A percentile compares a stretch with the other conserved stretches of the same genome.
phyloP scores from a whole-genome alignment of 2,113 vertebrate species.

The Gulo gulo region DNA sequence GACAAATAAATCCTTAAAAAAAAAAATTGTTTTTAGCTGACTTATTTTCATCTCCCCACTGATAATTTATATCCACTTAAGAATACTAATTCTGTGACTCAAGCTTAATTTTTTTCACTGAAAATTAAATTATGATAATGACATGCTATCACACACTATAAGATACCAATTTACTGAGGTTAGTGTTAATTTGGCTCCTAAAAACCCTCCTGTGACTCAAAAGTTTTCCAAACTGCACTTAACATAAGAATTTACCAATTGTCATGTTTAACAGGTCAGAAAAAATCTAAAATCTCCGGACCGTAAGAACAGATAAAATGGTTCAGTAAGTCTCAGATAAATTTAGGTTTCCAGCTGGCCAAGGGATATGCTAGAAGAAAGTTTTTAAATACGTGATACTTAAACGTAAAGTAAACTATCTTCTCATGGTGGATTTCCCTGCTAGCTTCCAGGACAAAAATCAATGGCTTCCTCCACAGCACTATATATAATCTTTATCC shows the following conservation, averaged over 20 bases:
- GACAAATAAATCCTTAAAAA: too few species aligned
- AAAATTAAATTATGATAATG: conserved; percentile 5
- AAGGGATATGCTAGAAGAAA: conserved; percentile 11
- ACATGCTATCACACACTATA: not conserved
- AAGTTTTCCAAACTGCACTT: conserved; percentile 17
- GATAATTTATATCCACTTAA: not conserved
- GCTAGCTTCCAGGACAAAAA: not conserved
- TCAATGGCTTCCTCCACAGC: not conserved
- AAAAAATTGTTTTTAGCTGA: not conserved
- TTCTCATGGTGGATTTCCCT: not conserved
- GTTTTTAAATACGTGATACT: conserved; percentile 10
- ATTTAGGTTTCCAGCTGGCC: not conserved
- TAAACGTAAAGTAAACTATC: not conserved
- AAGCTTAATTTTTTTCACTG: not conserved
- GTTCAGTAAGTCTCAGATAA: not conserved
- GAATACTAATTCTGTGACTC: not conserved
- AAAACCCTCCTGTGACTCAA: not conserved
- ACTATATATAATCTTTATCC: not conserved
- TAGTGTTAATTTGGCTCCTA: not conserved
- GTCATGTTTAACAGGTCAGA: not conserved
- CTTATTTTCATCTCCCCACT: not conserved
- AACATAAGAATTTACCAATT: not conserved
- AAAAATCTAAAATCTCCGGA: not conserved
- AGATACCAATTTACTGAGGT: not conserved
- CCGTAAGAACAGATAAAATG: not conserved